These are phyloP conservation scores for Oncorhynchus mykiss DNA, from an alignment of 2,113 vertebrate genomes.

Conservation along the genomic window DNA sequence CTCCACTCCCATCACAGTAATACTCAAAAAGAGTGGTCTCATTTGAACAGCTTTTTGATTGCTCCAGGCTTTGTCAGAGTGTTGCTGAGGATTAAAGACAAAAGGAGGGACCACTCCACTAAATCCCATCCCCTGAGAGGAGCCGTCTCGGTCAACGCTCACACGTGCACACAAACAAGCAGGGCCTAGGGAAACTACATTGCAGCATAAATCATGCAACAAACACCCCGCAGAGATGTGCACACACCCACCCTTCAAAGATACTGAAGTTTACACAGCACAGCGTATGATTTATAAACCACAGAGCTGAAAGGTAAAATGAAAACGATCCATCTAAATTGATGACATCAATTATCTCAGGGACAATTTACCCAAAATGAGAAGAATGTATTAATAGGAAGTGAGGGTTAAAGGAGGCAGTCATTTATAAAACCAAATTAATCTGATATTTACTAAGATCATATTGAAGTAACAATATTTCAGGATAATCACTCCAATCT, in stretches of 20 bases:
- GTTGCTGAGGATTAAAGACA: constrained; percentile 44
- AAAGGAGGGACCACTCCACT: constrained; percentile 26
- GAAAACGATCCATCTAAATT: constrained; percentile 36
- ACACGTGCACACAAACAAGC: neutral
- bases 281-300: constrained; percentile 16
- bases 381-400: neutral
- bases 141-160: neutral
- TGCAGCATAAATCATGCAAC: neutral
- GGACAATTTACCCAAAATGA: constrained; percentile 20
- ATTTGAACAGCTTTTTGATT: constrained; percentile 36
- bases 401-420: neutral
- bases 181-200: neutral
- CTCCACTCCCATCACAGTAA: neutral
- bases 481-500: neutral
- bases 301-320: constrained; percentile 17
- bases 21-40: constrained; percentile 16
- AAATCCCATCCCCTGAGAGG: constrained; percentile 26
- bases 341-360: constrained; percentile 35
- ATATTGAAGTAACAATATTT: neutral
- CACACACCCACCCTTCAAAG: neutral
- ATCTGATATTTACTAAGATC: constrained; percentile 22
- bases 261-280: constrained; percentile 4
- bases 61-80: constrained; percentile 41
- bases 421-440: constrained; percentile 6
- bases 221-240: neutral